Conservation (phyloP, 1,140 invertebrate genomes). For the Lepidurus packardi region DNA sequence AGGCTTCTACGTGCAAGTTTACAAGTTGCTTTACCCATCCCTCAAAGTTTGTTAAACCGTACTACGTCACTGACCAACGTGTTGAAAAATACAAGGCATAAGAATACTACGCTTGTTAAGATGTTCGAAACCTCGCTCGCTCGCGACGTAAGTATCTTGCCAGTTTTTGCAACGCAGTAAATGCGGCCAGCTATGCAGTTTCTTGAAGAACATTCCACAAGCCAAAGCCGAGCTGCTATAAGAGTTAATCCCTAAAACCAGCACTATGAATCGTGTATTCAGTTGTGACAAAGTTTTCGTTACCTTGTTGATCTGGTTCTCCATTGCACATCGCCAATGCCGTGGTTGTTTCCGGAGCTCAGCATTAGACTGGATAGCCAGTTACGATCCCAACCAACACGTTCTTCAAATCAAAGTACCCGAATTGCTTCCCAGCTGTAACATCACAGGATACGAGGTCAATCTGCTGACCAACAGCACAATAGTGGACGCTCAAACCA, state of each 20-base stretch:
- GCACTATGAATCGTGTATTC: neutral
- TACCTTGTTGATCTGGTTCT: neutral
- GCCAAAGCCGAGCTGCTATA: too few relatives aligned
- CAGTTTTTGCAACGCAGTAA: too few relatives aligned
- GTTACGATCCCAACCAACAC: constrained; percentile 9
- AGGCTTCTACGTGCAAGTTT: neutral
- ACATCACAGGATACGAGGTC: neutral
- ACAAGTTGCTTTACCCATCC: neutral
- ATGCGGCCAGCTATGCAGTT: too few relatives aligned
- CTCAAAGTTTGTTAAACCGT: too few relatives aligned
- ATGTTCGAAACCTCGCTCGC: too few relatives aligned
- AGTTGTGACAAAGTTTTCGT: neutral
- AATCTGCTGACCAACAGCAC: constrained; percentile 6
- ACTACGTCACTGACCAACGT: too few relatives aligned
- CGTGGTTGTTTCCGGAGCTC: neutral
- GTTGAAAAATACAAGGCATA: too few relatives aligned
- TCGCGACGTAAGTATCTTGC: too few relatives aligned
- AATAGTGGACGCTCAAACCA: neutral
- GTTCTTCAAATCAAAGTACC: constrained; percentile 7
- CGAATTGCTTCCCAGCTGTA: neutral
- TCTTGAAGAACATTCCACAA: too few relatives aligned
- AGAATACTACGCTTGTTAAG: too few relatives aligned
- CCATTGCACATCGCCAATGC: neutral
- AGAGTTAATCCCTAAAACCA: too few relatives aligned
- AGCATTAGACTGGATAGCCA: constrained; percentile 6